Evolutionary conservation across 2,888 invertebrate species (phyloP), one percentile per base, ranked within the genome.

Genomic region (Mythimna loreyi): DNA sequence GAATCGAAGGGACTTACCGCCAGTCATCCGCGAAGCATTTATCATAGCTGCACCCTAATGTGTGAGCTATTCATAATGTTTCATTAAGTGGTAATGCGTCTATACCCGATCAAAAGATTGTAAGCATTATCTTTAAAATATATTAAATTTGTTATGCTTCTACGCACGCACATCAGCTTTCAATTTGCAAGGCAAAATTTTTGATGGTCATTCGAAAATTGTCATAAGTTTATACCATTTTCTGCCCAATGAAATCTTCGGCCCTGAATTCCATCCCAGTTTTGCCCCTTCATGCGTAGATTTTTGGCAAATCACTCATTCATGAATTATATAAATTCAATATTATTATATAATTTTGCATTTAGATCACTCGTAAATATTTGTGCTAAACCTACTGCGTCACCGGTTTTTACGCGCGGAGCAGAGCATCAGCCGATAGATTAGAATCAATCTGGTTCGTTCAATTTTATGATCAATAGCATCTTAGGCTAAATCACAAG

Each of bases 11-110:
- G 88, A 87, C 89, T 88, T 90, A 86, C 78, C 82, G 90, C 95
- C 78, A 93, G 96, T 96, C 96, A 96, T 92, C 85, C 87, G 52
- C 79, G 71, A 80, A 86, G 86, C 94, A 96, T 96, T 94, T 91
- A 95, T 96, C 95, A 96, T 86, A 92, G 88, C 93, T 93, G 92
- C 95, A 92, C 94, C 95, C 94, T 76, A 92, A 93, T 92, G 92
- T 90, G 90, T 90, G 72, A 75, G 87, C 90, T 92, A 93, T 94
- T 92, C 92, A 94, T 95, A 94, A 95, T 92, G 93, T 96, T 94
- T 96, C 94, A 94, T 96, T 95, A 94, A 91, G 91, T 90, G 88
- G 86, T 93, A 94, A 93, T 93, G 92, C 89, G 90, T 92, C 90
- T 88, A 87, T 91, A 89, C 85, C 83, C 81, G 75, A 82, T 84